Conservation (phyloP, 2,888 invertebrate species). For the Melanotus villosus region DNA sequence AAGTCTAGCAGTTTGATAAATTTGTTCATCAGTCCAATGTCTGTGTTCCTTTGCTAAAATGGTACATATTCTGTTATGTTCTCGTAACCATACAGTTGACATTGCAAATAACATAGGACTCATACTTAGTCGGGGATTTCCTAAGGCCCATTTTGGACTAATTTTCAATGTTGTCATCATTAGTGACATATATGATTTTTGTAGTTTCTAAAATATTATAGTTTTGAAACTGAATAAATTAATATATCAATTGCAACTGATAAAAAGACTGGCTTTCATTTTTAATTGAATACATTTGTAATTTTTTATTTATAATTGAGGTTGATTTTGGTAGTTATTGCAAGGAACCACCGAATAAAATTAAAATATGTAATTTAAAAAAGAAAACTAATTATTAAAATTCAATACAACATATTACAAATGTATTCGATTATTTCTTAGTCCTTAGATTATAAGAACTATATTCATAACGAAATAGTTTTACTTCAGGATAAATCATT, state of each 20-base stretch:
- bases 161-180: conserved; percentile 11
- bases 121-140: conserved; percentile 23
- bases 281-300: no score
- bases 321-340: no score
- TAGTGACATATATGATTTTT: not conserved
- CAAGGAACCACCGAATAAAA: no score
- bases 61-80: conserved; percentile 36
- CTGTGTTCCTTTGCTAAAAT: conserved; percentile 25
- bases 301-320: no score
- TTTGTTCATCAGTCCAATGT: conserved; percentile 30
- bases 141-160: conserved; percentile 34
- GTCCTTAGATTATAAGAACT: no score
- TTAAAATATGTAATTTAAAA: no score
- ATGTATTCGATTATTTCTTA: no score
- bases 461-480: no score
- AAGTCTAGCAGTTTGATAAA: conserved; percentile 35
- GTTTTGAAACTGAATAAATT: not conserved
- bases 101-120: conserved; percentile 32
- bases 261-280: no score
- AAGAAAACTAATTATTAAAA: no score
- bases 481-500: conserved; percentile 28
- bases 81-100: conserved; percentile 36
- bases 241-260: no score
- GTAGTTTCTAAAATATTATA: not conserved
- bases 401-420: no score